A percentile compares a stretch with the other conserved stretches of the same genome.
Evolutionary conservation across 2,797 vertebrate species (phyloP).

Genomic region (Salarias fasciatus): DNA sequence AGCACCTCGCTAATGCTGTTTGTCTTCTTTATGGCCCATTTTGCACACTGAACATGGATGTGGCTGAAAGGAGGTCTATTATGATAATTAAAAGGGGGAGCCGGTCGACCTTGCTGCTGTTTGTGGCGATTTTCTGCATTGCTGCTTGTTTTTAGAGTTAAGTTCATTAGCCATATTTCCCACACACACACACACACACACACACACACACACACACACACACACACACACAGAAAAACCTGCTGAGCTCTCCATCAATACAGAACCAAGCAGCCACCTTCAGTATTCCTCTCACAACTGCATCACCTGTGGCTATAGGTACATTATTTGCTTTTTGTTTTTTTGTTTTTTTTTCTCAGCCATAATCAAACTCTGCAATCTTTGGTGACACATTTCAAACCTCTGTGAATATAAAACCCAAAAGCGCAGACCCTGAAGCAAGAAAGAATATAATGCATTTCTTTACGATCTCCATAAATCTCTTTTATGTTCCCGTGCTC

Average conservation of each 20-base stretch:
- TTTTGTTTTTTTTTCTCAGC: too few relatives aligned
- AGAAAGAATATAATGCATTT: not conserved
- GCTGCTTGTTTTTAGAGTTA: conserved; percentile 31
- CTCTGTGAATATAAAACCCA: not conserved
- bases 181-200: too few relatives aligned
- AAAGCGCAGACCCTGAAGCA: not conserved
- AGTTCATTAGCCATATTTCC: conserved; percentile 24
- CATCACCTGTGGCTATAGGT: too few relatives aligned
- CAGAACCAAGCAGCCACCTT: too few relatives aligned
- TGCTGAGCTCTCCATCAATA: not conserved
- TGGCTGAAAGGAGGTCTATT: conserved; percentile 52
- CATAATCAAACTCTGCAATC: too few relatives aligned
- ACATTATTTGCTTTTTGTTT: too few relatives aligned
- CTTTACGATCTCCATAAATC: conserved; percentile 29
- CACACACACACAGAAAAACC: too few relatives aligned
- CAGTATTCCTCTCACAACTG: not conserved
- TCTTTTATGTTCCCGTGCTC: not conserved
- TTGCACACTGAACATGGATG: conserved; percentile 56
- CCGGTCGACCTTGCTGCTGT: not conserved
- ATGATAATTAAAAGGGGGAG: conserved; percentile 53
- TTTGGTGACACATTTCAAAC: conserved; percentile 1
- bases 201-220: too few relatives aligned
- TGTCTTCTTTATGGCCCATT: conserved; percentile 70
- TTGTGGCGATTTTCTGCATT: conserved; percentile 48
- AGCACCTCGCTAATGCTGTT: conserved; percentile 61